Evolutionary conservation across 1,140 invertebrate genomes (phyloP).

Genomic region (Tachypleus tridentatus): DNA sequence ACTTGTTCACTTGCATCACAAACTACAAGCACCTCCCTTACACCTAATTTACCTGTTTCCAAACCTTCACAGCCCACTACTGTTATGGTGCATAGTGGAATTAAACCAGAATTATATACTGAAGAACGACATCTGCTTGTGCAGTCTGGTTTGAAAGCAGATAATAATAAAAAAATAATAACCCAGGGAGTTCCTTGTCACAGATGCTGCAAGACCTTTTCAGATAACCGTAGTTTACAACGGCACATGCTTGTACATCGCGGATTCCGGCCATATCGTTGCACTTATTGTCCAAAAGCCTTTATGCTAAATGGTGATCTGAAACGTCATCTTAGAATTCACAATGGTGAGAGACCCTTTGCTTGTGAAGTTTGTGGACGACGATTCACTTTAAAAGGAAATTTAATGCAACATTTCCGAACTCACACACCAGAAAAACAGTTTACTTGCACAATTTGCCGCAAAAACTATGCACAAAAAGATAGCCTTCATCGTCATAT

Average conservation of each 20-base stretch:
- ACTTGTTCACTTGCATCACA: too few relatives aligned
- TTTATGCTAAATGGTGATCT: constrained; percentile 37
- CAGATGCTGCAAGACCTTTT: constrained; percentile 15
- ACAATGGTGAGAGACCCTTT: constrained; percentile 38
- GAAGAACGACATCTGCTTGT: constrained; percentile 16
- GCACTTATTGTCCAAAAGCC: constrained; percentile 26
- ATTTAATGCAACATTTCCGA: constrained; percentile 19
- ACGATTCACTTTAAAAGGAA: constrained; percentile 27
- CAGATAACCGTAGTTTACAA: constrained; percentile 15
- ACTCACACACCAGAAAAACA: constrained; percentile 18
- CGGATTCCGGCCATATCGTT: constrained; percentile 11
- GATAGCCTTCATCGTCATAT: constrained; percentile 17
- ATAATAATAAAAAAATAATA: constrained; percentile 5
- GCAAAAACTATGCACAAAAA: constrained; percentile 17
- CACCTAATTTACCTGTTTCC: too few relatives aligned
- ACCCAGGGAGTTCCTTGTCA: constrained; percentile 9
- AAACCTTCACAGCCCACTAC: too few relatives aligned
- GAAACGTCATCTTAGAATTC: constrained; percentile 33
- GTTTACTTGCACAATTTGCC: constrained; percentile 17
- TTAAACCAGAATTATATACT: constrained; percentile 17
- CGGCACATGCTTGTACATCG: constrained; percentile 16
- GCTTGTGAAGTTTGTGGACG: constrained; percentile 33
- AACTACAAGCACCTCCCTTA: too few relatives aligned
- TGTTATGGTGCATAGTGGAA: constrained; percentile 15
- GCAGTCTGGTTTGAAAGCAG: constrained; percentile 13